A percentile compares a stretch with the other conserved stretches of the same genome.
Evolutionary conservation across 1,140 invertebrate species (phyloP).

Genomic region (Marisa cornuarietis): DNA sequence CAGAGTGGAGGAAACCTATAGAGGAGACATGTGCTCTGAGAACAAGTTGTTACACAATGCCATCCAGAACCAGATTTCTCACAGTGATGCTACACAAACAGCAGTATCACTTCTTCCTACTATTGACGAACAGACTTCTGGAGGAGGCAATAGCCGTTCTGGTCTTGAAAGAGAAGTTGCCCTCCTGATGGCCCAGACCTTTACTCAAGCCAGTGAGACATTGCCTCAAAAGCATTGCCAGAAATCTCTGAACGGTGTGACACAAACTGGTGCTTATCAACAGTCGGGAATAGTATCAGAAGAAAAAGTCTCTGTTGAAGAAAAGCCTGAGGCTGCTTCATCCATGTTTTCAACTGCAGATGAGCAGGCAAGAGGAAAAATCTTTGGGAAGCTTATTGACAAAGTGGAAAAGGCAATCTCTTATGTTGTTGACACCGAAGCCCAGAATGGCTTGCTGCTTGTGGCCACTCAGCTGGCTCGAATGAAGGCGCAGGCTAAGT

Average conservation of each 20-base stretch:
- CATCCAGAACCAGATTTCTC: background rate
- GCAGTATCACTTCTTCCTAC: background rate
- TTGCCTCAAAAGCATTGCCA: too few species aligned
- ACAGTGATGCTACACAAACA: background rate
- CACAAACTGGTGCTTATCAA: too few species aligned
- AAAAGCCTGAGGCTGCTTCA: too few species aligned
- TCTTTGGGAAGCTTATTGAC: slow-evolving; percentile 14
- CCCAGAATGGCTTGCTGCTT: slow-evolving; percentile 12
- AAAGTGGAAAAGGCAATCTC: slow-evolving; percentile 11
- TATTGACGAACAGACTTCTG: background rate
- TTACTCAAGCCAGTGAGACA: slow-evolving; percentile 10
- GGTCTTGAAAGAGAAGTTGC: slow-evolving; percentile 22
- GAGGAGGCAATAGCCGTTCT: slow-evolving; percentile 1
- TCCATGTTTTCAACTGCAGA: background rate
- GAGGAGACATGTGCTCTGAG: background rate
- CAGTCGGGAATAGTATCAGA: too few species aligned
- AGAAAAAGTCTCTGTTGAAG: too few species aligned
- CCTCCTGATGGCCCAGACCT: slow-evolving; percentile 21
- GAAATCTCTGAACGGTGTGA: too few species aligned
- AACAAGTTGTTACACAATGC: background rate
- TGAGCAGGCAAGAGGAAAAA: background rate
- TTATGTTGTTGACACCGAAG: background rate
- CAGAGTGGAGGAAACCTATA: background rate
- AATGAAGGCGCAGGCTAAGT: background rate
- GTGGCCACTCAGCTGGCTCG: slow-evolving; percentile 17